Percentiles rank a stretch among this genome's conserved stretches.
Evolutionary conservation across 2,797 vertebrate genomes (phyloP).

Genomic region (Pseudomugil tenellus): DNA sequence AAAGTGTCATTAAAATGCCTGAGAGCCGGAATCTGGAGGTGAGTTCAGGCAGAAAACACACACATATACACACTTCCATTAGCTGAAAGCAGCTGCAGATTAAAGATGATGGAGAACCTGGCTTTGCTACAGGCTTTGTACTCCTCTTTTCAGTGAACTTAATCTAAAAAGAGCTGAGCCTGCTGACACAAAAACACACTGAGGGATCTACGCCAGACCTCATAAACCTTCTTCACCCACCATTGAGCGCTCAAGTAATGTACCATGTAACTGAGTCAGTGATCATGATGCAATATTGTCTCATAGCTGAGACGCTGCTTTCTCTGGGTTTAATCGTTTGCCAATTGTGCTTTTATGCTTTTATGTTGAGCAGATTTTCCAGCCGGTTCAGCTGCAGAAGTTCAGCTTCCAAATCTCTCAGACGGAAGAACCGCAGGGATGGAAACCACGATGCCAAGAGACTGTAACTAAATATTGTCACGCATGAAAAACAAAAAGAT

Average conservation of each 20-base stretch:
- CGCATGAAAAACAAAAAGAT: no score
- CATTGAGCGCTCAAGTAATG: slow-evolving; percentile 54
- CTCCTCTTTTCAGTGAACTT: slow-evolving; percentile 2
- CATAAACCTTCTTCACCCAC: slow-evolving; percentile 64
- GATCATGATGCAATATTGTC: slow-evolving; percentile 53
- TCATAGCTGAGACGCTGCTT: slow-evolving; percentile 22
- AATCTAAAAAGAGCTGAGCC: slow-evolving; percentile 3
- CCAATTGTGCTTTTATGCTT: slow-evolving; percentile 8
- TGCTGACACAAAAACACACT: slow-evolving; percentile 10
- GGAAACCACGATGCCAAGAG: no score
- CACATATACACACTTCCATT: slow-evolving; percentile 10
- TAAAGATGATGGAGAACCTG: slow-evolving; percentile 35
- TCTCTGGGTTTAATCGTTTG: slow-evolving; percentile 37
- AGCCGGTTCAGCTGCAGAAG: not conserved
- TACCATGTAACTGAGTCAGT: slow-evolving; percentile 51
- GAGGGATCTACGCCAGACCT: slow-evolving; percentile 43
- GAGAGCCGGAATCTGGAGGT: not conserved
- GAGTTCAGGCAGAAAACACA: not conserved
- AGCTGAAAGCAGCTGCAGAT: slow-evolving; percentile 32
- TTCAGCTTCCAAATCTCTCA: not conserved
- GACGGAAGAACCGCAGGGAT: not conserved
- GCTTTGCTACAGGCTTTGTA: slow-evolving; percentile 26
- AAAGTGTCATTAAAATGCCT: not conserved
- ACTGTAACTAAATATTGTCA: no score
- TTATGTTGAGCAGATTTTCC: slow-evolving; percentile 9